phyloP scores from a whole-genome alignment of 2,797 vertebrate species.

The Zenarchopterus dispar region DNA sequence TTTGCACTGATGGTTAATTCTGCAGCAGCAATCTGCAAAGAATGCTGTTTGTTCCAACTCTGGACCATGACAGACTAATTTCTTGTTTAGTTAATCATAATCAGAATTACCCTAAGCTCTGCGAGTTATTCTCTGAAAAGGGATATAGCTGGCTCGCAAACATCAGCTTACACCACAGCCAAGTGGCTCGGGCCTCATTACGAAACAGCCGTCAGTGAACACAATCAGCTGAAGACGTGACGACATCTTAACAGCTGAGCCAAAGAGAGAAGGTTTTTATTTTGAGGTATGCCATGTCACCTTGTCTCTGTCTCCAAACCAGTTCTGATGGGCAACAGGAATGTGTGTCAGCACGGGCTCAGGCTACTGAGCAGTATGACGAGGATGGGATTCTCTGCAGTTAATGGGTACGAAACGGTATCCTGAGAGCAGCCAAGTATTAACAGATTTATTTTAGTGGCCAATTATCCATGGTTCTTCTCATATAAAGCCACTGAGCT shows the following conservation, averaged over 20 bases:
- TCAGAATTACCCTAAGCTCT: conserved; percentile 64
- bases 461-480: conserved; percentile 43
- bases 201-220: conserved; percentile 43
- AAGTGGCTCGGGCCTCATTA: conserved; percentile 48
- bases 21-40: conserved; percentile 38
- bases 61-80: conserved; percentile 53
- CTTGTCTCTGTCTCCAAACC: conserved; percentile 29
- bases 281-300: conserved; percentile 31
- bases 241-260: conserved; percentile 39
- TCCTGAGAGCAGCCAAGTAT: conserved; percentile 21
- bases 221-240: conserved; percentile 50
- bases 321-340: conserved; percentile 23
- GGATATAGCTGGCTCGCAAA: conserved; percentile 51
- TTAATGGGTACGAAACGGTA: conserved; percentile 13
- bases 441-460: conserved; percentile 43
- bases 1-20: conserved; percentile 39
- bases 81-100: conserved; percentile 70
- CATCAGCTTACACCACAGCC: conserved; percentile 54
- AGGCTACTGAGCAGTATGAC: background rate
- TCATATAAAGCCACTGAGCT: conserved; percentile 42
- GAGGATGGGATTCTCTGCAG: conserved; percentile 10
- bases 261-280: conserved; percentile 21
- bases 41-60: conserved; percentile 40
- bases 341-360: conserved; percentile 5
- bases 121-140: conserved; percentile 53